Base-by-base conservation (phyloP, 2,113 vertebrate genomes). In the Thalassarche chlororhynchos region DNA sequence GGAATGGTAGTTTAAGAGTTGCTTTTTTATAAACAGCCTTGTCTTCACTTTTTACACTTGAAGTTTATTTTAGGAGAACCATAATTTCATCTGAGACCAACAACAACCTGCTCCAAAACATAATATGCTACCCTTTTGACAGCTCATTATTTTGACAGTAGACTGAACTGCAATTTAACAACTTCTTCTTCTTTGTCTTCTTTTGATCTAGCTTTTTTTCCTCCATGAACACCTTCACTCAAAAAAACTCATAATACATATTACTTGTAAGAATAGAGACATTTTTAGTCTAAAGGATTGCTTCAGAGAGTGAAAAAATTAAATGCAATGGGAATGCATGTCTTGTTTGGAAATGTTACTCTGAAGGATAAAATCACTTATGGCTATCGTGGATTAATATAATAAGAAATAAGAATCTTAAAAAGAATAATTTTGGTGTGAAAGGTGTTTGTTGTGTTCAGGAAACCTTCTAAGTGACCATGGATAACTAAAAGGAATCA, bases 81-180 rank as follows among this genome's bases (percentile, higher is more conserved):
- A 24, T 72, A 91, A 95, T 91, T 96, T 92, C 92, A 94, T 64
- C 61, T 80, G 68, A 93, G 83, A 94, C 66, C 77, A 95, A 89
- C 20, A 91, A 42, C 71, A 95, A 83, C 71, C 71, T 85, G 36
- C 70, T 92, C 71, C 61, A 87, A 91, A 96, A 90, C 21, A 75
- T 32, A 93, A 60, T 58, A 84, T 57, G 36, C 52, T 90, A 90
- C 49, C 74, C 77, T 87, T 84, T 92, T 94, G 92, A 95, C 82
- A 97, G 92, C 93, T 95, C 93, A 95, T 95, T 96, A 97, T 95
- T 96, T 96, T 65, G 61, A 95, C 65, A 90, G 78, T 47, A 91
- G 17, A 51, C 40, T 1, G 3, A 96, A 83, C n/a, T 36, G 57
- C 36, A 95, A 60, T 90, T 85, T 82, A 96, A 93, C 16, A 57